Percentiles rank a stretch among this genome's conserved stretches.
These are phyloP conservation scores for Rotaria macrura DNA, from an alignment of 2,888 invertebrate genomes.

Conservation along the genomic window DNA sequence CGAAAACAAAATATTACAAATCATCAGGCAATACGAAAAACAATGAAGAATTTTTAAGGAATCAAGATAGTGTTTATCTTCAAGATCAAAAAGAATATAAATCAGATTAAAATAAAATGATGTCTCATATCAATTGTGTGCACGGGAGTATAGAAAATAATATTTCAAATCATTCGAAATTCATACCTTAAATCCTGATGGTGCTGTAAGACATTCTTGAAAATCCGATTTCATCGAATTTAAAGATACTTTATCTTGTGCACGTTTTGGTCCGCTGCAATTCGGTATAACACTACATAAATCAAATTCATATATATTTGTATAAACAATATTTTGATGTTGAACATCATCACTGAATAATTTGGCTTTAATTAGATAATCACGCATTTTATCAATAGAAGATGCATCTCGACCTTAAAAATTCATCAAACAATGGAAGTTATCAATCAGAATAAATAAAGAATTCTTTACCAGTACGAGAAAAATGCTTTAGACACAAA, in stretches of 20 bases:
- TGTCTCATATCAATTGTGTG: too few species aligned
- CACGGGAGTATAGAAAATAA: too few species aligned
- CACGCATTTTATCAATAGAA: slow-evolving; percentile 61
- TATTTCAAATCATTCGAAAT: background rate
- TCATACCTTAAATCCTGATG: slow-evolving; percentile 59
- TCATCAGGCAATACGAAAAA: too few species aligned
- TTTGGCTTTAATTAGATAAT: background rate
- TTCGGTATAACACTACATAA: slow-evolving; percentile 78
- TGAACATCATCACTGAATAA: background rate
- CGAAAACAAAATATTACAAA: too few species aligned
- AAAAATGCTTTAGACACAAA: slow-evolving; percentile 67
- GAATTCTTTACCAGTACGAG: slow-evolving; percentile 62
- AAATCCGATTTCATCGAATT: slow-evolving; percentile 81
- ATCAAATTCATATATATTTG: slow-evolving; percentile 73
- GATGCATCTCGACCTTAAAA: slow-evolving; percentile 65
- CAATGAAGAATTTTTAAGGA: too few species aligned
- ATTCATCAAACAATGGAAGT: background rate
- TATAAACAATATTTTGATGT: slow-evolving; percentile 64
- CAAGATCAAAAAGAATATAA: too few species aligned
- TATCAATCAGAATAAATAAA: too few species aligned
- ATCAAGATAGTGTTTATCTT: too few species aligned
- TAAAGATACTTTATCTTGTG: slow-evolving; percentile 86
- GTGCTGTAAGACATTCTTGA: slow-evolving; percentile 67
- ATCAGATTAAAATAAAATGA: too few species aligned
- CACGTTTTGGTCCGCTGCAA: slow-evolving; percentile 88